Conservation (phyloP, 2,113 vertebrate genomes). For the Porphyrio hochstetteri region DNA sequence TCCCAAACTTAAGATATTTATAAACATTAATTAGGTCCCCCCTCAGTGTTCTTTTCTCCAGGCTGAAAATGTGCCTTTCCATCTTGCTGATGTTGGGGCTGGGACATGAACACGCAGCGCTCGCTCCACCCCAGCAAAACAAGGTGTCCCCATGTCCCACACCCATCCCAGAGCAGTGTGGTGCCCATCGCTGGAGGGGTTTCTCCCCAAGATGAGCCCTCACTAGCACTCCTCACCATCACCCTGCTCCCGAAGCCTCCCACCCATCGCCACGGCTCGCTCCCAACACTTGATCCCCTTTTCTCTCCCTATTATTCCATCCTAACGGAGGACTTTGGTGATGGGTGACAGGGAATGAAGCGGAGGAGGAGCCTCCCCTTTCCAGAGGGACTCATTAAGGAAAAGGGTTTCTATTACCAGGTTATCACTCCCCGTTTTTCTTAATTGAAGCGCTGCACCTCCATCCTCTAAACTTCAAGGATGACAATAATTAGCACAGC, state of each 20-base stretch:
- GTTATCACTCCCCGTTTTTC: background rate
- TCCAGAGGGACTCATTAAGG: background rate
- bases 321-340: rapidly evolving
- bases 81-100: background rate
- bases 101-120: rapidly evolving
- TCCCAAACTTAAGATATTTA: too few relatives aligned
- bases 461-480: constrained; percentile 51
- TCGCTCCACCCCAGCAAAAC: background rate
- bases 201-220: background rate
- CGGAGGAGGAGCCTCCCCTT: background rate
- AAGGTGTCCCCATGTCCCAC: background rate
- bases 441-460: constrained; percentile 10
- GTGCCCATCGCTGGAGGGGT: rapidly evolving
- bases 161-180: too few relatives aligned
- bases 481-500: constrained; percentile 55
- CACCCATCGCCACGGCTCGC: background rate
- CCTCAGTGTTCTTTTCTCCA: too few relatives aligned
- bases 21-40: too few relatives aligned
- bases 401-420: background rate
- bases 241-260: background rate
- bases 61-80: too few relatives aligned
- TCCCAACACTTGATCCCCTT: background rate
- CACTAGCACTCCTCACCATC: background rate
- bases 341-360: rapidly evolving
- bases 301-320: background rate